Conservation (phyloP, 1,140 invertebrate species). For the Tyrophagus putrescentiae region DNA sequence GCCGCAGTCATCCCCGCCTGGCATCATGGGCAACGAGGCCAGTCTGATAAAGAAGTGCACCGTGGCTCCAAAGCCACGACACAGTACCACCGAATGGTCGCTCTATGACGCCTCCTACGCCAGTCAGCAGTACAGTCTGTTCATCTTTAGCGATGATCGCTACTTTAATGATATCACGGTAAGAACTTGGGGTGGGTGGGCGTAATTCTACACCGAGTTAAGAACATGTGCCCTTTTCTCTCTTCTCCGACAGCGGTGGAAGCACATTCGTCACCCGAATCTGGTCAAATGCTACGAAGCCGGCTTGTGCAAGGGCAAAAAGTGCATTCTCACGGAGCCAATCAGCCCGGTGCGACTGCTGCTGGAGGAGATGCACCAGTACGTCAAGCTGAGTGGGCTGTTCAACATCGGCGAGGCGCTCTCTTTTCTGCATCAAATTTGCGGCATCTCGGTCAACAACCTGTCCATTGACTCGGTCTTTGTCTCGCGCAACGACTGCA, state of each 20-base stretch:
- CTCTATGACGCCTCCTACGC: constrained; percentile 9
- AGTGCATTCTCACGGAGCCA: constrained; percentile 19
- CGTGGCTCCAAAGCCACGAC: background rate
- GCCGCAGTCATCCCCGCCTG: no score
- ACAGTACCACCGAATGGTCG: constrained; percentile 4
- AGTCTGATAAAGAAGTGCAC: constrained; percentile 19
- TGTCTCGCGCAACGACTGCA: constrained; percentile 11
- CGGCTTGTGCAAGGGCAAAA: constrained; percentile 8
- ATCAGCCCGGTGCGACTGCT: background rate
- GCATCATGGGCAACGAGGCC: constrained; percentile 20
- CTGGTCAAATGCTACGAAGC: constrained; percentile 19
- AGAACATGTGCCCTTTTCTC: background rate
- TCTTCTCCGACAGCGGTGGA: constrained; percentile 8
- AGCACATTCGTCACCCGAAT: constrained; percentile 20
- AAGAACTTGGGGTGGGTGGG: background rate
- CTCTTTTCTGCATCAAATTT: constrained; percentile 16
- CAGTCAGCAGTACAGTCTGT: constrained; percentile 5
- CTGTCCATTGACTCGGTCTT: constrained; percentile 17
- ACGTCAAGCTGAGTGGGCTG: constrained; percentile 3
- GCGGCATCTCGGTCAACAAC: constrained; percentile 12
- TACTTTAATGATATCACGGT: constrained; percentile 17
- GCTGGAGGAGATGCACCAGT: background rate
- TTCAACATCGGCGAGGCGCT: constrained; percentile 13
- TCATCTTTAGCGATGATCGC: constrained; percentile 8
- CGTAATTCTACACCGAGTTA: background rate